phyloP scores from a whole-genome alignment of 2,888 invertebrate species.

The Polyommatus icarus region DNA sequence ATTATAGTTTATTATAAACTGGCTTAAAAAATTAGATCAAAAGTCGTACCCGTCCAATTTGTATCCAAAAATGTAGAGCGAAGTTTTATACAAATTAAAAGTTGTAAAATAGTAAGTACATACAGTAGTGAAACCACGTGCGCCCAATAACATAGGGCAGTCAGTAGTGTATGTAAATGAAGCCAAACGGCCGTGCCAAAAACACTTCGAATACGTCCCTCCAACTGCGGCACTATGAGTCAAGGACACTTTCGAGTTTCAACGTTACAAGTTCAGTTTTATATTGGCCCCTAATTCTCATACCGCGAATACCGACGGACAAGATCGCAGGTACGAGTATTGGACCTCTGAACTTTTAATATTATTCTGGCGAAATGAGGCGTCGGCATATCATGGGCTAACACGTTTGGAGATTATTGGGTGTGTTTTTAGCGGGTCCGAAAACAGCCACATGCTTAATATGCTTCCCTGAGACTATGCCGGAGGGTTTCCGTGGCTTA shows the following conservation, averaged over 20 bases:
- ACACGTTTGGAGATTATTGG: too few relatives aligned
- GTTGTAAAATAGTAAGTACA: background rate
- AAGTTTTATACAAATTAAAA: background rate
- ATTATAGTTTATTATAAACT: too few relatives aligned
- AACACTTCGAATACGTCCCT: conserved; percentile 53
- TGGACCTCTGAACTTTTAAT: too few relatives aligned
- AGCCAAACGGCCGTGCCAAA: conserved; percentile 55
- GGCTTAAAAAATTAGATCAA: too few relatives aligned
- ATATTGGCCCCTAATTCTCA: background rate
- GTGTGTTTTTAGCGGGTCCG: too few relatives aligned
- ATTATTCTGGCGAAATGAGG: too few relatives aligned
- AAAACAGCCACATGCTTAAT: too few relatives aligned
- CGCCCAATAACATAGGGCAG: conserved; percentile 49
- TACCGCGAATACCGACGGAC: background rate
- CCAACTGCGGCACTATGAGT: conserved; percentile 47
- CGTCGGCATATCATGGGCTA: too few relatives aligned
- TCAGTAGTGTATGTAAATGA: conserved; percentile 62
- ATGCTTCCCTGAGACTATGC: too few relatives aligned
- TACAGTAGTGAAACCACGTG: conserved; percentile 52
- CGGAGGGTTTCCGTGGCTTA: too few relatives aligned
- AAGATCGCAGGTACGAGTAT: background rate
- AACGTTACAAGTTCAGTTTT: background rate
- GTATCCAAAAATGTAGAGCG: background rate
- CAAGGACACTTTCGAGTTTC: background rate
- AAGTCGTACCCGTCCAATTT: too few relatives aligned